Evolutionary conservation across 1,140 invertebrate species (phyloP).

Genomic region (Tetramorium alpestre): DNA sequence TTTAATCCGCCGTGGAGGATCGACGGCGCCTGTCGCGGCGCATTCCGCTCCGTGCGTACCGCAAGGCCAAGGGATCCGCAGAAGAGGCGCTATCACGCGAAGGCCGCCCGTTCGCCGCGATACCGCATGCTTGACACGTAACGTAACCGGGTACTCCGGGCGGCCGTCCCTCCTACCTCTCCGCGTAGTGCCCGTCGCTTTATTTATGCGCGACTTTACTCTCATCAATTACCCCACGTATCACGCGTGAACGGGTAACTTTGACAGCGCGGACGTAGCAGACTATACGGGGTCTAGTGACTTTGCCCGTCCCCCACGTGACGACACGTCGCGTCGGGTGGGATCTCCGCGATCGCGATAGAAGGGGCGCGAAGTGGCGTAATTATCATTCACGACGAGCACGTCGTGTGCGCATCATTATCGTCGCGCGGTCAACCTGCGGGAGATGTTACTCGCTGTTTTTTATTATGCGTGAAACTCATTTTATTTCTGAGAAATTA

Average conservation of each 20-base stretch:
- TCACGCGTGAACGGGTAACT: constrained; percentile 59
- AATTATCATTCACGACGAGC: background rate
- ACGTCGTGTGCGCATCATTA: background rate
- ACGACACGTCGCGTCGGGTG: background rate
- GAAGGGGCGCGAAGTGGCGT: background rate
- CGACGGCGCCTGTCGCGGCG: background rate
- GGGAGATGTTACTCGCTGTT: no score
- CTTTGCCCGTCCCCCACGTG: constrained; percentile 45
- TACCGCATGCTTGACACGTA: constrained; percentile 7
- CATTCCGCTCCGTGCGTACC: background rate
- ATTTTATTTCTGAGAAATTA: no score
- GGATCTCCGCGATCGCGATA: no score
- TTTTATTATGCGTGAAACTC: no score
- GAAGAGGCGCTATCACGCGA: background rate
- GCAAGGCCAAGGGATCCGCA: background rate
- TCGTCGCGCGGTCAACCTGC: no score
- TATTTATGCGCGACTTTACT: constrained; percentile 48
- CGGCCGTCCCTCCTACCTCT: constrained; percentile 26
- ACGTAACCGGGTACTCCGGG: background rate
- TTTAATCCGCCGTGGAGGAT: background rate
- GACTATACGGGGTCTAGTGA: constrained; percentile 66
- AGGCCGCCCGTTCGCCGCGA: background rate
- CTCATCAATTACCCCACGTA: constrained; percentile 48
- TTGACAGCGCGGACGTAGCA: constrained; percentile 75
- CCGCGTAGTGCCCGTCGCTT: constrained; percentile 35